phyloP scores from a whole-genome alignment of 2,113 vertebrate genomes.

The Mungos mungo region DNA sequence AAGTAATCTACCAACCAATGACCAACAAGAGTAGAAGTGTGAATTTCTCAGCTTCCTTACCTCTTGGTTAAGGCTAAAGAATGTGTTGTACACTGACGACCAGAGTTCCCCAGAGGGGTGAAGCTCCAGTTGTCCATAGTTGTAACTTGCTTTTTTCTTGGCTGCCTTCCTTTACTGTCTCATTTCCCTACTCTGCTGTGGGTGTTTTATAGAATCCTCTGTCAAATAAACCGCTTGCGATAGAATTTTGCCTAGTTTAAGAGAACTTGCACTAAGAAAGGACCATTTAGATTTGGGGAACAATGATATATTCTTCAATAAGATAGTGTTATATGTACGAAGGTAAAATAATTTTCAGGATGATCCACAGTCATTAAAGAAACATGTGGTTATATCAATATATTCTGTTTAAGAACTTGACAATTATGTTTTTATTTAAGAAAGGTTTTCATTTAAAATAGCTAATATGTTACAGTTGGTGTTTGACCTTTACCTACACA shows the following conservation, averaged over 20 bases:
- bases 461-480: background rate
- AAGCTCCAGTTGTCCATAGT: background rate
- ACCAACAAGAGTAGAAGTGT: background rate
- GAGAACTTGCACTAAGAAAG: background rate
- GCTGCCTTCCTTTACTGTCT: background rate
- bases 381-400: background rate
- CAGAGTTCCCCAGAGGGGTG: background rate
- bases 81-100: background rate
- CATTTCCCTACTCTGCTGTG: background rate
- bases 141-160: background rate
- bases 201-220: slow-evolving; percentile 9
- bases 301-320: background rate
- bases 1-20: background rate
- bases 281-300: background rate
- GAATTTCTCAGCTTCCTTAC: background rate
- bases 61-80: background rate
- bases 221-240: background rate
- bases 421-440: slow-evolving; percentile 27
- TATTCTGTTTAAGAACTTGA: background rate
- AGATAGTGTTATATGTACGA: background rate
- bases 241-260: background rate
- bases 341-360: slow-evolving; percentile 29
- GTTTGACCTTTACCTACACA: slow-evolving; percentile 50
- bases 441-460: slow-evolving; percentile 30
- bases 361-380: background rate